Evolutionary conservation across 2,113 vertebrate species (phyloP), one percentile per base, ranked within the genome.

Genomic region (Epinephelus lanceolatus): DNA sequence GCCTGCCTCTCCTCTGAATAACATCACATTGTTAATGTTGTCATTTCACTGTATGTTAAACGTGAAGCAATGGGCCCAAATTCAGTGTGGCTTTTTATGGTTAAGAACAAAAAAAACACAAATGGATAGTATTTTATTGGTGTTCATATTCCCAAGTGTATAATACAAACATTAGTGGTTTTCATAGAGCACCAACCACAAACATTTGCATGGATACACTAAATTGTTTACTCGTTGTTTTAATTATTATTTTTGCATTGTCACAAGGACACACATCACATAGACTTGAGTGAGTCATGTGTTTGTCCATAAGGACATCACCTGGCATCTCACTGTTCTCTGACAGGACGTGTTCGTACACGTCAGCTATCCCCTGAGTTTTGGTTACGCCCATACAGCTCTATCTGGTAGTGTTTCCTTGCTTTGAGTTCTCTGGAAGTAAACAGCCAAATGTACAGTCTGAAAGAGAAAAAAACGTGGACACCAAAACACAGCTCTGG

Each of bases 301-400:
- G 84, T 94, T 92, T 90, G 87, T 91, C 84, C 80, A 65, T 59
- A 19, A 88, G 88, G 90, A 92, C 88, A 89, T 92, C 91, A 83
- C 81, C 76, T 76, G 79, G 71, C 66, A 88, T 88, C 76, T 75
- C 25, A 12, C 61, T 86, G 78, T 76, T 87, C 80, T 78, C 68
- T 83, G 61, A 86, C 83, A 61, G 84, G 84, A 90, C 92, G 60
- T 92, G 93, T 92, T 78, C 66, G 33, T 80, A 89, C 94, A 88
- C 33, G 92, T 81, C 76, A 65, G 86, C 80, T 57, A 79, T 84
- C 82, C 90, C 76, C 80, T 71, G 77, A 81, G 85, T 78, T 85
- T 65, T 49, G 88, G 90, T 90, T 82, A 90, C 91, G 11, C 92
- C 92, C 90, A 51, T 76, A n/a, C 80, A 19, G 81, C 84, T 88